Percentiles rank a stretch among this genome's conserved stretches.
Evolutionary conservation across 2,888 invertebrate species (phyloP).

Genomic region (Ceraclea dissimilis): DNA sequence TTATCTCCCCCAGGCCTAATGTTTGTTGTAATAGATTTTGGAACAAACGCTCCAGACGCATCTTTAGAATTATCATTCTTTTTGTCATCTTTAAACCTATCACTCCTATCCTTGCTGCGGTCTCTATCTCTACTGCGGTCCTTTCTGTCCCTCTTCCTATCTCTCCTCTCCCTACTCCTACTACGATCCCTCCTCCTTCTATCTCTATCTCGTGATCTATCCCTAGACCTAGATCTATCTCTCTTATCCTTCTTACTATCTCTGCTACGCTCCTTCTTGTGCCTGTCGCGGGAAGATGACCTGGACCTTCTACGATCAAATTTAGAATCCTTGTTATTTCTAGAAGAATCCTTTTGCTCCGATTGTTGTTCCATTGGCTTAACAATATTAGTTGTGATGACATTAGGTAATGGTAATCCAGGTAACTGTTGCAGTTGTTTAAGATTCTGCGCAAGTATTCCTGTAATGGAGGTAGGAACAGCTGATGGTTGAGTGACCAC

Average conservation of each 20-base stretch:
- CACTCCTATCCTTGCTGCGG: conserved; percentile 46
- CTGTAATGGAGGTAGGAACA: conserved; percentile 28
- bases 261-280: conserved; percentile 41
- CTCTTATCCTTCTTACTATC: conserved; percentile 35
- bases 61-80: conserved; percentile 27
- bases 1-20: background rate
- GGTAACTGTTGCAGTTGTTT: conserved; percentile 27
- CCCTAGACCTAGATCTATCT: conserved; percentile 43
- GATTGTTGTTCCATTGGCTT: conserved; percentile 7
- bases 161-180: conserved; percentile 41
- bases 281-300: conserved; percentile 29
- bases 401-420: conserved; percentile 29
- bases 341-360: conserved; percentile 27
- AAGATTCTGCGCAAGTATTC: conserved; percentile 32
- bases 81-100: conserved; percentile 35
- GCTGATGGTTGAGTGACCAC: conserved; percentile 26
- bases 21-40: background rate
- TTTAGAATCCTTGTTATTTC: conserved; percentile 8
- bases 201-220: conserved; percentile 45
- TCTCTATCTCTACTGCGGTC: conserved; percentile 46
- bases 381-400: conserved; percentile 25
- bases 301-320: conserved; percentile 24
- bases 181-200: conserved; percentile 54
- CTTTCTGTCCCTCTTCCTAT: conserved; percentile 44
- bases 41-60: background rate